Percentiles rank a stretch among this genome's conserved stretches.
Evolutionary conservation across 2,888 invertebrate genomes (phyloP).

Genomic region (Stenoptilia bipunctidactyla): DNA sequence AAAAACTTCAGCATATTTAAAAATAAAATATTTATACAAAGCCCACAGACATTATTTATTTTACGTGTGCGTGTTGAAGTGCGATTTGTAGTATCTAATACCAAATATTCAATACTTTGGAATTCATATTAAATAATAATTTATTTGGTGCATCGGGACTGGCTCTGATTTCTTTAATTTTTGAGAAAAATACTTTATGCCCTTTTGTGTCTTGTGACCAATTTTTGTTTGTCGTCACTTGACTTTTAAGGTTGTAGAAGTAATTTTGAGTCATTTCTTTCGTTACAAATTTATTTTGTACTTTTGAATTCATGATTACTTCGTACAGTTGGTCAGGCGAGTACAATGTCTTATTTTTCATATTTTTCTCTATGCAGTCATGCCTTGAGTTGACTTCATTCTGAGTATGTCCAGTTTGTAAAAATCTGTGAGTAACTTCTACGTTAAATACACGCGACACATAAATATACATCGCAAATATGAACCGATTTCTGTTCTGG

Average conservation of each 20-base stretch:
- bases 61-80: slow-evolving; percentile 1
- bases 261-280: slow-evolving; percentile 6
- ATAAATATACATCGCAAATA: neutral
- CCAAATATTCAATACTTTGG: slow-evolving; percentile 3
- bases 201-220: slow-evolving; percentile 5
- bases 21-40: no score
- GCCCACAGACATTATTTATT: neutral
- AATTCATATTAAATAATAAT: slow-evolving; percentile 4
- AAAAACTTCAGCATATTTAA: no score
- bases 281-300: neutral
- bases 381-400: neutral
- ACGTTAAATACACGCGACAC: neutral
- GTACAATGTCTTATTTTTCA: slow-evolving; percentile 1
- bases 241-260: slow-evolving; percentile 5
- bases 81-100: slow-evolving; percentile 1
- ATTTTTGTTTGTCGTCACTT: slow-evolving; percentile 1
- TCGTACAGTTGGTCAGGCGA: slow-evolving; percentile 1
- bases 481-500: slow-evolving; percentile 1
- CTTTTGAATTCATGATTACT: slow-evolving; percentile 3
- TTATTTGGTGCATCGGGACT: neutral
- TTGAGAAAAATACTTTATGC: slow-evolving; percentile 1
- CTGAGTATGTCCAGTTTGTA: neutral
- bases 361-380: neutral
- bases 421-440: slow-evolving; percentile 1
- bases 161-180: neutral